Percentiles rank a stretch among this genome's conserved stretches.
These are phyloP conservation scores for Peucedramus taeniatus DNA, from an alignment of 2,113 vertebrate genomes.

Conservation along the genomic window DNA sequence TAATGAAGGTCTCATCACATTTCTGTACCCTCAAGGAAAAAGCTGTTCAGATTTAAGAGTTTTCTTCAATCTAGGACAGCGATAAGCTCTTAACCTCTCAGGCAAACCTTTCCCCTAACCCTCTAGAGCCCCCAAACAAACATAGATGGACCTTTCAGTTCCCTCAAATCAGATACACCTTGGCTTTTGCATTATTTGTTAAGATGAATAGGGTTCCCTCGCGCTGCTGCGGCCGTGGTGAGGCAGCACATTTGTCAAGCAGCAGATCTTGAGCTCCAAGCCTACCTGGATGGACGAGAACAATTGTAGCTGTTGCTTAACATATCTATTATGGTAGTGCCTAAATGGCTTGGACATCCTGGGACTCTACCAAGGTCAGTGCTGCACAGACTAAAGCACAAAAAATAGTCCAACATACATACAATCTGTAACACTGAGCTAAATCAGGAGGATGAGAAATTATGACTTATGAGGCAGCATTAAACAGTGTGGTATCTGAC, in stretches of 20 bases:
- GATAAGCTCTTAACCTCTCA: not conserved
- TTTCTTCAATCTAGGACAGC: not conserved
- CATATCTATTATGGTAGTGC: not conserved
- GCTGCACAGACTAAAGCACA: not conserved
- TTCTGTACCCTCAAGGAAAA: not conserved
- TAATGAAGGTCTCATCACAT: not conserved
- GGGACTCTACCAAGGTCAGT: slow-evolving; percentile 28
- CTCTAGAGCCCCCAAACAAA: slow-evolving; percentile 25
- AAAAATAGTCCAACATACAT: not conserved
- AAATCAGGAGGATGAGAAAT: not conserved
- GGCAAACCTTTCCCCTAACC: not conserved
- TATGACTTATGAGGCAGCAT: slow-evolving; percentile 21
- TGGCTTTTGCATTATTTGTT: not conserved
- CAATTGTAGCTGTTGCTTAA: not conserved
- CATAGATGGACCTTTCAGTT: slow-evolving; percentile 37
- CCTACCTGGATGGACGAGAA: not conserved
- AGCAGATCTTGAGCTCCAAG: not conserved
- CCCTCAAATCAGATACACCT: not conserved
- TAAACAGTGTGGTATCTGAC: not conserved
- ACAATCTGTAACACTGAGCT: not conserved
- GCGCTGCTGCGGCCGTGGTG: not conserved
- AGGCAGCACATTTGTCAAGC: slow-evolving; percentile 18
- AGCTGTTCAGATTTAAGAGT: not conserved
- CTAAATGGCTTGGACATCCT: not conserved
- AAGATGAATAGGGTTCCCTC: slow-evolving; percentile 8